Base-by-base conservation (phyloP, 2,113 vertebrate genomes). In the Hydrolagus affinis region DNA sequence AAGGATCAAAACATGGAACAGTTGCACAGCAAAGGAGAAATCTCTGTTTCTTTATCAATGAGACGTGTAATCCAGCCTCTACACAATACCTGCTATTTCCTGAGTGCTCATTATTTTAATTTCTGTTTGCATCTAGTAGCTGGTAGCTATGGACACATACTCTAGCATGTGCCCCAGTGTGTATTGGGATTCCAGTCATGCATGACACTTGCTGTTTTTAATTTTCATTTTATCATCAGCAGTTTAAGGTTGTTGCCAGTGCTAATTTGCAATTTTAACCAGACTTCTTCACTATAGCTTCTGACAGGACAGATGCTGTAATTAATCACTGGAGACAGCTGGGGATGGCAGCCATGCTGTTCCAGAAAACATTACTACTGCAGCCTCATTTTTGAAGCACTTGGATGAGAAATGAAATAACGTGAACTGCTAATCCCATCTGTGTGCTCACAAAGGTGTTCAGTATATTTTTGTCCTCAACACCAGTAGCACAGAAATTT, bases 201-300 rank as follows among this genome's bases (percentile, higher is more conserved):
- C 91, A 87, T 92, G 89, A 93, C 93, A 93, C 95, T 97, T 95
- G 95, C 95, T 95, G 95, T 91, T 98, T 97, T 97, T 97, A 96
- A 98, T 98, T 98, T 99, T 98, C 95, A 95, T 98, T 97, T 97
- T 96, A 98, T 98, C 96, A 96, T 97, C 98, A 96, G 94, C 94
- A 95, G 95, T 97, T 97, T 95, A 96, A 97, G 95, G 95, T 94
- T 94, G 95, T 97, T 98, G 96, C 96, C 96, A 97, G 94, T 90
- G 93, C 95, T 97, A 96, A 96, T 98, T 97, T 98, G 95, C 95
- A 95, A 94, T 96, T 97, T 97, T 97, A 95, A 92, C 94, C 96
- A 95, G 96, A 96, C 95, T 95, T 96, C 96, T 97, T 95, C 95
- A 95, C 96, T 95, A 94, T 90, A 94, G 94, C 93, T 95, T 95